These are phyloP conservation scores for Limnephilus marmoratus DNA, from an alignment of 2,888 invertebrate species.

Conservation along the genomic window DNA sequence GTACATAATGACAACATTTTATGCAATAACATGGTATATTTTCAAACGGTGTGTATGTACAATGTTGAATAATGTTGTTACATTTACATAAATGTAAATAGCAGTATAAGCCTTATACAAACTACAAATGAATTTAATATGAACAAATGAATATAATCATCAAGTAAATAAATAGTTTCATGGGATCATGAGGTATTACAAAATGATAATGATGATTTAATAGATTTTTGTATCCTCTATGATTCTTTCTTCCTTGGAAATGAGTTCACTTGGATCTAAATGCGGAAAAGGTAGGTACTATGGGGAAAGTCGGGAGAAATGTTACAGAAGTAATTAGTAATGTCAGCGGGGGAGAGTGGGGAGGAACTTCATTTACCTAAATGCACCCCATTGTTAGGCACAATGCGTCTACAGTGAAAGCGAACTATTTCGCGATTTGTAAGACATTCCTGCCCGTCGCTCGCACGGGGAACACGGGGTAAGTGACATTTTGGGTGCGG, in stretches of 20 bases:
- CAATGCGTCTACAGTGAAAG: constrained; percentile 22
- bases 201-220: background rate
- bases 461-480: background rate
- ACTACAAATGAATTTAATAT: no score
- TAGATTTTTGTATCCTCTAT: background rate
- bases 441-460: constrained; percentile 11
- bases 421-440: constrained; percentile 18
- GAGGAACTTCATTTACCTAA: constrained; percentile 57
- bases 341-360: constrained; percentile 55
- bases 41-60: no score
- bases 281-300: constrained; percentile 16
- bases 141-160: no score
- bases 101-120: no score
- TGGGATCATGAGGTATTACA: no score
- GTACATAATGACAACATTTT: no score
- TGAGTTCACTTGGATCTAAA: background rate
- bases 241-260: background rate
- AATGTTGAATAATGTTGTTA: no score
- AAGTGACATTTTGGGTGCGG: background rate
- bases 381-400: constrained; percentile 56
- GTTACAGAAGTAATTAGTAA: constrained; percentile 65
- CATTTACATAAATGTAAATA: no score
- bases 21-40: no score
- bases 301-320: constrained; percentile 57
- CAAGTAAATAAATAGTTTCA: no score